These are phyloP conservation scores for Sprattus sprattus DNA, from an alignment of 2,113 vertebrate genomes.

Conservation along the genomic window DNA sequence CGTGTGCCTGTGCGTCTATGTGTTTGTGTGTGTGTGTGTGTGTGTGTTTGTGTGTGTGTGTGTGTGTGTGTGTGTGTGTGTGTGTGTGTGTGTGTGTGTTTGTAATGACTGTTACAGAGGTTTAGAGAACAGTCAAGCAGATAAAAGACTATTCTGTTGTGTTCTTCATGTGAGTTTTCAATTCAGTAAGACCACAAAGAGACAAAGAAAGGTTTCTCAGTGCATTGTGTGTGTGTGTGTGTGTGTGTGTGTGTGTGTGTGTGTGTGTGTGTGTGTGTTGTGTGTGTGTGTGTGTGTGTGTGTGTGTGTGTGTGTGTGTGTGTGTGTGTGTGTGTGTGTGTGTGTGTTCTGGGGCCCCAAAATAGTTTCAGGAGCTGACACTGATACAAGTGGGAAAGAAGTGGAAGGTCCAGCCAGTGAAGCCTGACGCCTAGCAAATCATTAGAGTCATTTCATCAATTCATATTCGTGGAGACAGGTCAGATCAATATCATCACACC, in stretches of 20 bases:
- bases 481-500: background rate
- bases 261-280: background rate
- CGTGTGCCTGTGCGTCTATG: slow-evolving; percentile 14
- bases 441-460: background rate
- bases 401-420: background rate
- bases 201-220: background rate
- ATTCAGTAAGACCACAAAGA: background rate
- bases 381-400: background rate
- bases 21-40: slow-evolving; percentile 8
- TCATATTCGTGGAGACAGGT: background rate
- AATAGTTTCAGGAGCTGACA: slow-evolving; percentile 31
- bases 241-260: background rate
- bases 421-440: background rate
- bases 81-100: background rate
- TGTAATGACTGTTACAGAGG: slow-evolving; percentile 15
- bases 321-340: background rate
- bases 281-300: background rate
- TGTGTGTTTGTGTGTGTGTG: background rate
- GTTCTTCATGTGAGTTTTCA: slow-evolving; percentile 6
- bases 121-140: slow-evolving; percentile 11
- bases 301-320: slow-evolving; percentile 7
- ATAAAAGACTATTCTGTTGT: slow-evolving; percentile 12
- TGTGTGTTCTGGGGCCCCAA: slow-evolving; percentile 12
- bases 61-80: slow-evolving; percentile 7
- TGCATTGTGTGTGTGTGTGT: background rate